These are phyloP conservation scores for Agonum fuliginosum DNA, from an alignment of 2,888 invertebrate genomes.

Conservation along the genomic window DNA sequence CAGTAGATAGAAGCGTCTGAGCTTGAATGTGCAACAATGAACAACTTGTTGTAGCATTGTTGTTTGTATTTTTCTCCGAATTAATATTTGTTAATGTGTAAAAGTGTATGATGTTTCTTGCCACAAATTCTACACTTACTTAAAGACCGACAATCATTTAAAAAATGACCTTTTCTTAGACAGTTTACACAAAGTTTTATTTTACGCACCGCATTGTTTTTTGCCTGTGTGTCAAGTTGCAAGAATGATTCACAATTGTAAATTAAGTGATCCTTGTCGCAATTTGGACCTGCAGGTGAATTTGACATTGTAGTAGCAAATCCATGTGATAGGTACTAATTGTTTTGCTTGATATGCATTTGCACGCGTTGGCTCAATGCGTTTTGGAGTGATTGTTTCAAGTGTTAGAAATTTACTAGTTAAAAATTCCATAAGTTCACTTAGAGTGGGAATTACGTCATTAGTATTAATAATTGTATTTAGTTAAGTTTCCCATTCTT, in stretches of 20 bases:
- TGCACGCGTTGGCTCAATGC: not conserved
- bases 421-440: not conserved
- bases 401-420: not conserved
- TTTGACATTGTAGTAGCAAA: not conserved
- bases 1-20: not conserved
- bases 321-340: not conserved
- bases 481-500: not conserved
- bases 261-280: not conserved
- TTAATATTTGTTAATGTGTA: not conserved
- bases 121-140: not conserved
- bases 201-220: not conserved
- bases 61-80: not conserved
- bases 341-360: not conserved
- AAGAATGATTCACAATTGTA: not conserved
- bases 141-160: not conserved
- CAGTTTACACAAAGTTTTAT: not conserved
- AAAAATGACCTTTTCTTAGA: not conserved
- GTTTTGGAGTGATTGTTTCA: not conserved
- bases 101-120: not conserved
- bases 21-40: not conserved
- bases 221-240: not conserved
- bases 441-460: not conserved
- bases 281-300: not conserved
- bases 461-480: not conserved
- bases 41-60: not conserved